Base-by-base conservation (phyloP, 2,113 vertebrate genomes). In the Chionis minor region DNA sequence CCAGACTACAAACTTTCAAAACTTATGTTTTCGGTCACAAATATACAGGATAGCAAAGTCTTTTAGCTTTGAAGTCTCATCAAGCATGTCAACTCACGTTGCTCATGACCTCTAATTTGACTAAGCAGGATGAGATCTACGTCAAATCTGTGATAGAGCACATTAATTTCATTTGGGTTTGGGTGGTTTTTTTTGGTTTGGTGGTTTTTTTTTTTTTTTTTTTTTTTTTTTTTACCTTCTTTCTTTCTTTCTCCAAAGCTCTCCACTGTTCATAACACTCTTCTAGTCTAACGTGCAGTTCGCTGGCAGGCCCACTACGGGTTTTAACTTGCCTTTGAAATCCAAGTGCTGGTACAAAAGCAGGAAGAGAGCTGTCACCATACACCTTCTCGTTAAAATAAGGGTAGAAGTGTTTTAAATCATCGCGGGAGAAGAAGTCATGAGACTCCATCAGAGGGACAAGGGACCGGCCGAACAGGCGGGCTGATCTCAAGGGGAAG, bases 241-340 rank as follows among this genome's bases (percentile, higher is more conserved):
- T 98, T 67, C 98, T 98, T 86, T 99, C 98, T 90, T 98, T 98
- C 95, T 98, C 98, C 97, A 99, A 75, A 94, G 98, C 97, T 97
- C 97, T 98, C 98, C 98, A 98, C 89, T 98, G 98, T 70, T 99
- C 98, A 20, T 97, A 98, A 91, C 98, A 98, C 52, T 98, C 98
- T 67, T 98, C 98, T 51, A 99, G 96, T 62, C 96, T 96, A 90
- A 97, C 65, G 18, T 98, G 98, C 89, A 99, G 98, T 55, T 98
- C 98, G 2, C 96, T 98, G 81, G 97, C 97, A 94, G 98, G 94
- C 81, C 97, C 97, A 35, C 92, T 97, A 32, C 91, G 97, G 58
- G 84, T 95, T 91, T 98, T 98, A 78, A 96, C 86, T 86, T 96
- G 98, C 96, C 96, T 98, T 81, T 97, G 98, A 92, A 97, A 97